Percentiles rank a stretch among this genome's conserved stretches.
phyloP scores from a whole-genome alignment of 2,888 invertebrate genomes.

The Hedya salicella region DNA sequence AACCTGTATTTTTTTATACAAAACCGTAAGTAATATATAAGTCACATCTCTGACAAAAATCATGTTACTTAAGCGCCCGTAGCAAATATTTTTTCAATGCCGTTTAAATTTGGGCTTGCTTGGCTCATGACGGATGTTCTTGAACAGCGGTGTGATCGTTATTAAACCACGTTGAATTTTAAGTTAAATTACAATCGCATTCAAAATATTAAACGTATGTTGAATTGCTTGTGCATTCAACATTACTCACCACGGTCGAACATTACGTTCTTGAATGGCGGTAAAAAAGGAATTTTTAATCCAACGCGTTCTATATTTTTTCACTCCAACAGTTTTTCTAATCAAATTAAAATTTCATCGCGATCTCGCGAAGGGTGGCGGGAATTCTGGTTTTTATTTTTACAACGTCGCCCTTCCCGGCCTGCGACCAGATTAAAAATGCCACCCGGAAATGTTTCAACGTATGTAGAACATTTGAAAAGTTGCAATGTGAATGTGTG shows the following conservation, averaged over 20 bases:
- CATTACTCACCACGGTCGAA: background rate
- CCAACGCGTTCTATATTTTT: conserved; percentile 31
- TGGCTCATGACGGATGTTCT: no score
- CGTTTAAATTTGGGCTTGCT: no score
- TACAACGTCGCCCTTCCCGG: conserved; percentile 5
- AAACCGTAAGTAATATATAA: no score
- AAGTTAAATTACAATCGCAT: no score
- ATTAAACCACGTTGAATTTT: no score
- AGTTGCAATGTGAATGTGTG: conserved; percentile 9
- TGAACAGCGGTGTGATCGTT: no score
- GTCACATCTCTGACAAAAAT: no score
- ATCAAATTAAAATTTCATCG: conserved; percentile 40
- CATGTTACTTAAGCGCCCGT: no score
- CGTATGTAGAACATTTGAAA: conserved; percentile 32
- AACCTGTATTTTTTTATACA: no score
- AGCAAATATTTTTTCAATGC: no score
- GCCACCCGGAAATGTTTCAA: conserved; percentile 33
- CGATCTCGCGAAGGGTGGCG: conserved; percentile 24
- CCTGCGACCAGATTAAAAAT: conserved; percentile 44
- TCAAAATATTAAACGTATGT: no score
- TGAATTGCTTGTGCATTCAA: background rate
- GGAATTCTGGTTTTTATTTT: conserved; percentile 28
- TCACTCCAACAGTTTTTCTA: conserved; percentile 37
- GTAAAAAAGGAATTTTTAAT: conserved; percentile 24
- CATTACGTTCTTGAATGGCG: background rate